Conservation (phyloP, 1,140 invertebrate species). For the Bombus waltoni region DNA sequence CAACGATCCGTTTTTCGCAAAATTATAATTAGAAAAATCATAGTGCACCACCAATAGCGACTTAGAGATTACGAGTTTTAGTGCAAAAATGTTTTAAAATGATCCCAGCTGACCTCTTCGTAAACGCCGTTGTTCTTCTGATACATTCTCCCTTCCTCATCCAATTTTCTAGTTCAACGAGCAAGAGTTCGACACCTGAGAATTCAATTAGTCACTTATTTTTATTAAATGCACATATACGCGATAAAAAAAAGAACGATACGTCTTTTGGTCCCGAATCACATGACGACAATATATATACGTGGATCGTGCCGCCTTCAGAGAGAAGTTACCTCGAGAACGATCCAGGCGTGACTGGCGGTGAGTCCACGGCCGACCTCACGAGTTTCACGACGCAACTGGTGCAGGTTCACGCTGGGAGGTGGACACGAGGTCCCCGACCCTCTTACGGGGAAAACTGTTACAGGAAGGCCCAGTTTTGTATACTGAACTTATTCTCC, state of each 20-base stretch:
- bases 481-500: too few relatives aligned
- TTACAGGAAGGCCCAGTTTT: constrained; percentile 33
- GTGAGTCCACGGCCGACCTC: not conserved
- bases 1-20: too few relatives aligned
- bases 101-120: constrained; percentile 46
- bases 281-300: not conserved
- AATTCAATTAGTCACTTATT: not conserved
- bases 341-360: constrained; percentile 50
- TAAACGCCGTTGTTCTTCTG: constrained; percentile 33
- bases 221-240: not conserved
- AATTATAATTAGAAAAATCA: not conserved
- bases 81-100: not conserved
- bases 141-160: constrained; percentile 29
- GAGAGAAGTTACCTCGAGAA: constrained; percentile 32
- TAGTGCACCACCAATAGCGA: not conserved
- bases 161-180: not conserved
- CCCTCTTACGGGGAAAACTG: constrained; percentile 42
- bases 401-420: constrained; percentile 48
- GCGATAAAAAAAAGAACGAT: not conserved
- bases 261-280: not conserved
- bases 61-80: not conserved
- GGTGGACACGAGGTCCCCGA: constrained; percentile 48
- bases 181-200: not conserved
- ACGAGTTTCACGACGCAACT: constrained; percentile 51
- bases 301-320: constrained; percentile 1